Conservation (phyloP, 92 coral and sea anemone species). For the Palythoa grandiflora region DNA sequence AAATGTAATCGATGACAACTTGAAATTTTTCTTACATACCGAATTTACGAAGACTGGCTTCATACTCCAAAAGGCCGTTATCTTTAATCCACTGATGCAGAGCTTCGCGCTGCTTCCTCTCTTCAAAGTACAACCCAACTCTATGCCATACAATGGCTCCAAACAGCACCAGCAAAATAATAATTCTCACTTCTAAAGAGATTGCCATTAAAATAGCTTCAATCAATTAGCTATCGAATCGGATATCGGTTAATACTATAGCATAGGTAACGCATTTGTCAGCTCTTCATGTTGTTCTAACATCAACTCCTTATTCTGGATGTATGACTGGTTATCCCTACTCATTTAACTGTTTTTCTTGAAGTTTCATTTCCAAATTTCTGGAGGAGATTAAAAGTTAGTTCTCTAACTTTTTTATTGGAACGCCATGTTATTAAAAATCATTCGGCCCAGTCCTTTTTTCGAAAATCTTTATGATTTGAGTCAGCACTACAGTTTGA, state of each 20-base stretch:
- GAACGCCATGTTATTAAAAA: neutral
- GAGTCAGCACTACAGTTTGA: neutral
- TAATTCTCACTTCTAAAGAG: constrained; percentile 25
- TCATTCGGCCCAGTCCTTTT: constrained; percentile 20
- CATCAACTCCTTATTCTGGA: neutral
- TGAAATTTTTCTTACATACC: constrained; percentile 55
- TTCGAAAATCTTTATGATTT: neutral
- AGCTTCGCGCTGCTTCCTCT: constrained; percentile 59
- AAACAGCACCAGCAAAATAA: constrained; percentile 55
- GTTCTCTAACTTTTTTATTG: neutral
- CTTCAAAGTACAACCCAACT: constrained; percentile 61
- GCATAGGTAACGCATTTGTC: neutral
- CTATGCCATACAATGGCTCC: constrained; percentile 72
- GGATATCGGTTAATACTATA: no score
- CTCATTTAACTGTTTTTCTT: neutral
- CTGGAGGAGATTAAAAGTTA: neutral
- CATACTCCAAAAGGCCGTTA: constrained; percentile 72
- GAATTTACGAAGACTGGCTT: constrained; percentile 66
- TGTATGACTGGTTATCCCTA: neutral
- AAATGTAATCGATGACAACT: neutral
- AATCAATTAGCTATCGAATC: neutral
- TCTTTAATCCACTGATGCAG: constrained; percentile 77
- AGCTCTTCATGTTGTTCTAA: neutral
- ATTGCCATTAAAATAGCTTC: neutral
- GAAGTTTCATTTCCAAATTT: neutral